Evolutionary conservation across 2,113 vertebrate genomes (phyloP).

Genomic region (Aspiorhynchus laticeps): DNA sequence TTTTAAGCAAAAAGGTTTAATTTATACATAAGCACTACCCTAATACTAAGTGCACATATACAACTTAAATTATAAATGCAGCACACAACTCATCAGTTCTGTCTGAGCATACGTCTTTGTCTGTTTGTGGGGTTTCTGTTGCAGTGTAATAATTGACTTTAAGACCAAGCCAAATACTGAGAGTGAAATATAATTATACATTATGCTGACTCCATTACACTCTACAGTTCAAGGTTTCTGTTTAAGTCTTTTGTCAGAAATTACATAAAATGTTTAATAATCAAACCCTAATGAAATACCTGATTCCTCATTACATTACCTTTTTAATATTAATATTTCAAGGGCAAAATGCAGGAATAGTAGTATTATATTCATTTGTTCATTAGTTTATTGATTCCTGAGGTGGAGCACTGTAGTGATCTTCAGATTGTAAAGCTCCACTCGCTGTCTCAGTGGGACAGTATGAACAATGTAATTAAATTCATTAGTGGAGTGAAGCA

Average conservation of each 20-base stretch:
- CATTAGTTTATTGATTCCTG: not conserved
- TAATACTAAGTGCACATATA: not conserved
- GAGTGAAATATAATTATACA: not conserved
- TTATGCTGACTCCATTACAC: not conserved
- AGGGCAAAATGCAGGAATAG: not conserved
- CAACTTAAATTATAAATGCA: not conserved
- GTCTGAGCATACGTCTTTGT: not conserved
- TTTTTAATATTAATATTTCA: not conserved
- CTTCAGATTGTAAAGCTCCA: not conserved
- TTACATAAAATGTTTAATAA: not conserved
- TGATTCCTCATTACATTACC: not conserved
- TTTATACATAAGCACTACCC: not conserved
- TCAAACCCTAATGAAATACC: not conserved
- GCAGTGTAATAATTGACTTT: not conserved
- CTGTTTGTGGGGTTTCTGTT: not conserved
- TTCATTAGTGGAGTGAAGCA: slow-evolving; percentile 41
- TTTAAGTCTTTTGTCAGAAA: not conserved
- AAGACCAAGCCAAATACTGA: not conserved
- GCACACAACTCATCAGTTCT: not conserved
- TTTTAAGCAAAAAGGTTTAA: not conserved
- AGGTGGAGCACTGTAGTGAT: not conserved
- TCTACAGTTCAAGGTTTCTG: too few relatives aligned
- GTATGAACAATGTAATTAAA: slow-evolving; percentile 44
- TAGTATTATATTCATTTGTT: not conserved
- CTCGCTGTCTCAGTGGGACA: not conserved